Evolutionary conservation across 2,888 invertebrate species (phyloP).

Genomic region (Orthonevra nobilis): DNA sequence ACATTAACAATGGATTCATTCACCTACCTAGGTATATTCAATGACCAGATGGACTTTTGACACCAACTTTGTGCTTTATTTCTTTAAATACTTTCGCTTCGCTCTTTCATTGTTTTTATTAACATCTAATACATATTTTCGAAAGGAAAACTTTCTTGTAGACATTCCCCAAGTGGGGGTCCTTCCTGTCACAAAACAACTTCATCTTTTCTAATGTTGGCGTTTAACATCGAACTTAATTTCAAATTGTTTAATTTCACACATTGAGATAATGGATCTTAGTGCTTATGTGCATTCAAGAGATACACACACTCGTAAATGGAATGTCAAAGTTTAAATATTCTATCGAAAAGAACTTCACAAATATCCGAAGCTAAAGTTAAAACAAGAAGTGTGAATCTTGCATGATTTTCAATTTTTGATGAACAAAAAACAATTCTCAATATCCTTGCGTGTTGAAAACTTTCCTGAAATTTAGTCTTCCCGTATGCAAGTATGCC

Average conservation of each 20-base stretch:
- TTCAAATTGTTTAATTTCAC: not conserved
- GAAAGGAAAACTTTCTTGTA: constrained; percentile 43
- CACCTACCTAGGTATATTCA: no score
- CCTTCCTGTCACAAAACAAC: constrained; percentile 14
- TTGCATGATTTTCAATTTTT: constrained; percentile 19
- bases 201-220: no score
- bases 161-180: constrained; percentile 10
- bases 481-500: no score
- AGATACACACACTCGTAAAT: no score
- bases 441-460: not conserved
- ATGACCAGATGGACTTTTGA: no score
- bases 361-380: not conserved
- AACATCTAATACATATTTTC: constrained; percentile 47
- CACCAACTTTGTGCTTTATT: not conserved
- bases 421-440: not conserved
- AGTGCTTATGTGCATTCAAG: no score
- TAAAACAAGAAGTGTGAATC: not conserved
- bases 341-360: no score
- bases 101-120: constrained; percentile 27
- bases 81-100: not conserved
- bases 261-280: constrained; percentile 20
- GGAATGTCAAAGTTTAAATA: no score
- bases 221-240: no score
- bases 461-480: not conserved
- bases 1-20: no score